Conservation (phyloP, 2,113 vertebrate genomes). For the Bos indicus region DNA sequence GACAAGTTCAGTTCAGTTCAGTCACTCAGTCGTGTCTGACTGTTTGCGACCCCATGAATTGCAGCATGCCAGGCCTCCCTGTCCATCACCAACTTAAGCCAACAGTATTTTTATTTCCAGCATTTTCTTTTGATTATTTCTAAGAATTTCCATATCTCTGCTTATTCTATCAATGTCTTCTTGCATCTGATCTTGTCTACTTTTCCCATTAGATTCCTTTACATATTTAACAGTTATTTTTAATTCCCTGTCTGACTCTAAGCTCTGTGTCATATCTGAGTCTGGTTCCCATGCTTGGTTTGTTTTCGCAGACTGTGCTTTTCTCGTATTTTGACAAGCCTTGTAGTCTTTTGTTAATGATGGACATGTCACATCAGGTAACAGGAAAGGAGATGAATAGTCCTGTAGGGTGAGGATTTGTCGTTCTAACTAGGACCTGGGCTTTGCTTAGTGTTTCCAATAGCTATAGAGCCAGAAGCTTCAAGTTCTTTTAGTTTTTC, state of each 20-base stretch:
- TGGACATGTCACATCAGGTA: background rate
- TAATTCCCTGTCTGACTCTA: background rate
- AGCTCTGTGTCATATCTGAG: background rate
- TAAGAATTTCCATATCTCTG: background rate
- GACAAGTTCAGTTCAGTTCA: background rate
- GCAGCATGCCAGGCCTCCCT: too few species aligned
- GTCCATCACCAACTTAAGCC: background rate
- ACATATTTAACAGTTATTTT: background rate
- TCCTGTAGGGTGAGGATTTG: background rate
- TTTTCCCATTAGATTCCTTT: background rate
- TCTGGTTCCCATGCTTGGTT: background rate
- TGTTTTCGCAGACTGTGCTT: background rate
- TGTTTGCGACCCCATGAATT: too few species aligned
- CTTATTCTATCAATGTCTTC: background rate
- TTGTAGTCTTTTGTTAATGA: background rate
- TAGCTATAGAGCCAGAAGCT: background rate
- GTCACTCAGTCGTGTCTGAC: fast-evolving
- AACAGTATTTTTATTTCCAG: background rate
- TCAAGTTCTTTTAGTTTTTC: background rate
- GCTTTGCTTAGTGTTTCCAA: background rate
- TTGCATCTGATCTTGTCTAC: background rate
- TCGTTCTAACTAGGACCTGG: background rate
- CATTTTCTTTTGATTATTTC: background rate
- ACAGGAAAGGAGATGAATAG: background rate
- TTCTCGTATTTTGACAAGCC: background rate